Conservation (phyloP, 2,797 vertebrate species). For the Liparis tanakae region DNA sequence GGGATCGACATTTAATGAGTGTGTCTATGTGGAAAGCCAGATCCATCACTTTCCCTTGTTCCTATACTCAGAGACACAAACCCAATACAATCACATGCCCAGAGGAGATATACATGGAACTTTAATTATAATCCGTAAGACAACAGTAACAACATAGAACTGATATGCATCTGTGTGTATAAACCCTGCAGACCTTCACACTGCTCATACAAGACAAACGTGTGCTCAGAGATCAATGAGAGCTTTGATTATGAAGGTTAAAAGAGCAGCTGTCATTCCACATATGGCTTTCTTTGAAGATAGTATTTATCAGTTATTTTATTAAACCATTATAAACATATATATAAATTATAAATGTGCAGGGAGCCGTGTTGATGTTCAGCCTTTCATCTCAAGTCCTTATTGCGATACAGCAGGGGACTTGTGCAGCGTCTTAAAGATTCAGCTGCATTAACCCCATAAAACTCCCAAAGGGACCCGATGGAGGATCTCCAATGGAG, state of each 20-base stretch:
- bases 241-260: slow-evolving; percentile 14
- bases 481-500: slow-evolving; percentile 11
- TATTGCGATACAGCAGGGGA: slow-evolving; percentile 21
- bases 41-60: slow-evolving; percentile 27
- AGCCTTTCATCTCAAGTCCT: slow-evolving; percentile 41
- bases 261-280: slow-evolving; percentile 16
- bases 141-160: slow-evolving; percentile 24
- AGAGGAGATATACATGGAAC: slow-evolving; percentile 13
- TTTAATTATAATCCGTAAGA: slow-evolving; percentile 12
- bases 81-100: slow-evolving; percentile 23
- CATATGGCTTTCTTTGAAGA: not conserved
- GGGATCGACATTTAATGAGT: slow-evolving; percentile 38
- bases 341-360: slow-evolving; percentile 59
- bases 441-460: slow-evolving; percentile 39
- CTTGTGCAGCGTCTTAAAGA: slow-evolving; percentile 23
- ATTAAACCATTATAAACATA: slow-evolving; percentile 55
- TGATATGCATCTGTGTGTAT: slow-evolving; percentile 18
- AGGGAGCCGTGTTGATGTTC: slow-evolving; percentile 26
- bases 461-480: slow-evolving; percentile 18
- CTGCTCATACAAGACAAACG: slow-evolving; percentile 12
- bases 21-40: slow-evolving; percentile 16
- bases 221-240: slow-evolving; percentile 31
- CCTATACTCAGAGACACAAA: slow-evolving; percentile 26
- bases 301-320: slow-evolving; percentile 29
- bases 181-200: slow-evolving; percentile 15